These are phyloP conservation scores for Neuroterus valhalla DNA, from an alignment of 1,140 invertebrate species.

Conservation along the genomic window DNA sequence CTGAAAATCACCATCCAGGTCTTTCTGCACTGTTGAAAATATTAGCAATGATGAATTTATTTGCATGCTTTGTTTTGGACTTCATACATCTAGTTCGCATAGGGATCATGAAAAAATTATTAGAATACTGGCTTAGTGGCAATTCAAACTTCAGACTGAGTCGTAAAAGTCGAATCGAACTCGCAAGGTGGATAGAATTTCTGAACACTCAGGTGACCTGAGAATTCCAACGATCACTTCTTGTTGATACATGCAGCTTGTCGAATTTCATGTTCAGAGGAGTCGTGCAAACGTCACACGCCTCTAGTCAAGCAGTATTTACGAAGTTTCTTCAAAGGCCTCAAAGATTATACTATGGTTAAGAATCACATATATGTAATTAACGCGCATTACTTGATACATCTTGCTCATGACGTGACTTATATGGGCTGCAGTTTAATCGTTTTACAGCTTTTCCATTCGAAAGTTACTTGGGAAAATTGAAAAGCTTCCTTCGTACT, in stretches of 20 bases:
- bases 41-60: too few relatives aligned
- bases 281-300: slow-evolving; percentile 34
- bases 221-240: slow-evolving; percentile 35
- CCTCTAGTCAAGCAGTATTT: slow-evolving; percentile 42
- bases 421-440: slow-evolving; percentile 42
- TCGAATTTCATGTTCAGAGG: slow-evolving; percentile 45
- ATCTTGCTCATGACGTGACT: slow-evolving; percentile 39
- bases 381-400: slow-evolving; percentile 43
- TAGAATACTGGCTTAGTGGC: too few relatives aligned
- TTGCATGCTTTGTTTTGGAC: too few relatives aligned
- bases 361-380: slow-evolving; percentile 31
- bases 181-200: too few relatives aligned
- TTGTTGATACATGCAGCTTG: slow-evolving; percentile 44
- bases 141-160: too few relatives aligned
- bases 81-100: too few relatives aligned
- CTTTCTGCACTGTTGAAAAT: too few relatives aligned
- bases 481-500: slow-evolving; percentile 35
- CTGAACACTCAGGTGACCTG: too few relatives aligned
- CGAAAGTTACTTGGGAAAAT: slow-evolving; percentile 39
- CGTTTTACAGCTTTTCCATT: slow-evolving; percentile 43
- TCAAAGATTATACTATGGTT: slow-evolving; percentile 19
- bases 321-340: slow-evolving; percentile 28
- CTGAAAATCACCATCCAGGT: too few relatives aligned
- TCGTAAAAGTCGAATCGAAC: too few relatives aligned
- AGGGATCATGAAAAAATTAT: too few relatives aligned